Conservation (phyloP, 2,113 vertebrate species). For the Strix aluco region DNA sequence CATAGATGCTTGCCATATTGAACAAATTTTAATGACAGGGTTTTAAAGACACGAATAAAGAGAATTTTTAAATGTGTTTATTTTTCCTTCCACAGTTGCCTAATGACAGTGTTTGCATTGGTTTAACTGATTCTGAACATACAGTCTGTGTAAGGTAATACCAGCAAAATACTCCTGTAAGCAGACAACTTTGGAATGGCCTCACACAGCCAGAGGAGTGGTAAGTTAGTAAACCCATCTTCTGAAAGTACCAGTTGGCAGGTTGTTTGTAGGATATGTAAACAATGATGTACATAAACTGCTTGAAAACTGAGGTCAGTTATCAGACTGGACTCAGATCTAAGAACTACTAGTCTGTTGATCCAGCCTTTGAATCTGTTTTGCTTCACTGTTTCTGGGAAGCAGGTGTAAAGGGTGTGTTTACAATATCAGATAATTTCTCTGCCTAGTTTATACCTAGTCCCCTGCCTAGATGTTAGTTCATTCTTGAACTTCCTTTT, state of each 20-base stretch:
- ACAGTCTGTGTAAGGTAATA: not conserved
- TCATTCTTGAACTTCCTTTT: conserved; percentile 10
- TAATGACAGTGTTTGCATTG: not conserved
- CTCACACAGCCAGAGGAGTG: not conserved
- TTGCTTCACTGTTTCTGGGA: not conserved
- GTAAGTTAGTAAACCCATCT: not conserved
- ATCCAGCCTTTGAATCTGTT: not conserved
- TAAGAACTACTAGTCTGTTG: conserved; percentile 7
- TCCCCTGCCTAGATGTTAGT: conserved; percentile 23
- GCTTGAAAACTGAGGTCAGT: not conserved
- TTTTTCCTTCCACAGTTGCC: not conserved
- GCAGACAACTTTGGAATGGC: not conserved
- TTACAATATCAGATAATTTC: conserved; percentile 23
- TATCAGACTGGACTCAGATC: not conserved
- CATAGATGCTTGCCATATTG: not conserved
- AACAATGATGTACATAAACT: not conserved
- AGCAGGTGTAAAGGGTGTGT: not conserved
- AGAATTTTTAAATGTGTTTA: not conserved
- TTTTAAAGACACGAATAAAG: not conserved
- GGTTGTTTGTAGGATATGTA: not conserved
- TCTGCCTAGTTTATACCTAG: conserved; percentile 44
- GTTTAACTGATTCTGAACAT: not conserved
- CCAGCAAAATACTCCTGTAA: not conserved
- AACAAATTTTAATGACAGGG: not conserved
- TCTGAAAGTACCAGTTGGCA: not conserved